phyloP scores from a whole-genome alignment of 1,140 invertebrate genomes.

The Mizuhopecten yessoensis region DNA sequence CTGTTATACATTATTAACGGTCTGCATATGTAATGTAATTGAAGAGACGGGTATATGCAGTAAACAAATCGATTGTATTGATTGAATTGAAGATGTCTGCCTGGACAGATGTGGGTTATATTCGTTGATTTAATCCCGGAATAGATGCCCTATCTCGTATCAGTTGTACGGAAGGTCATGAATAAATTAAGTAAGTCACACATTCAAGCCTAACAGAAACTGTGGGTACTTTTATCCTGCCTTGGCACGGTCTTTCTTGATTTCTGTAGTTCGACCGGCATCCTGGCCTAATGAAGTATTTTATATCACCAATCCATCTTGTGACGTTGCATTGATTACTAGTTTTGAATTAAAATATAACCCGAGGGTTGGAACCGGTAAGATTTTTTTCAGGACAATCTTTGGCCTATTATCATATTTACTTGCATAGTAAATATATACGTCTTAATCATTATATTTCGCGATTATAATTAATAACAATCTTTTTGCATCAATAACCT shows the following conservation, averaged over 20 bases:
- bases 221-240: too few species aligned
- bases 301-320: background rate
- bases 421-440: too few species aligned
- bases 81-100: background rate
- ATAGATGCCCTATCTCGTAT: background rate
- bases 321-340: too few species aligned
- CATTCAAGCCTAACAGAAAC: background rate
- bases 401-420: too few species aligned
- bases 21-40: background rate
- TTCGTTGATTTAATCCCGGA: background rate
- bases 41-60: background rate
- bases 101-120: background rate
- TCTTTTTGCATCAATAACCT: too few species aligned
- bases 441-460: too few species aligned
- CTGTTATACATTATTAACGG: background rate
- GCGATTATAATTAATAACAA: too few species aligned
- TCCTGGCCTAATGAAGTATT: background rate
- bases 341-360: too few species aligned
- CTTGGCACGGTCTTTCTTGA: background rate
- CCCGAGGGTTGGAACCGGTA: too few species aligned
- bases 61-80: slow-evolving; percentile 28
- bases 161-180: background rate
- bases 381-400: too few species aligned
- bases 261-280: background rate
- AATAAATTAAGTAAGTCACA: background rate